These are phyloP conservation scores for Drosophila buzzatii DNA, from an alignment of 2,888 invertebrate genomes.

Conservation along the genomic window DNA sequence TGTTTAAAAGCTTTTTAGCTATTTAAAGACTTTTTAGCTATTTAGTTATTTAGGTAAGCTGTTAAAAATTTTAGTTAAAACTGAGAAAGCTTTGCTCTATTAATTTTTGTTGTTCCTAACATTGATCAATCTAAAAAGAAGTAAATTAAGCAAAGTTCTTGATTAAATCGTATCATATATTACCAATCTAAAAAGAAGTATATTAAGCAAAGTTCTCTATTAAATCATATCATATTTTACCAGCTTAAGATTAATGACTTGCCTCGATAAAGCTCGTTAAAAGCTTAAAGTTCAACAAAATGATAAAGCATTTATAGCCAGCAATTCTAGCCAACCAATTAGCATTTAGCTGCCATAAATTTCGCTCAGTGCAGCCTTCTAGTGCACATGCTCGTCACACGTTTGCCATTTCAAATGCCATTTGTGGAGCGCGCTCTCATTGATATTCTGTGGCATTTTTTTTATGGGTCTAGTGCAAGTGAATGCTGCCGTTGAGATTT, in stretches of 20 bases:
- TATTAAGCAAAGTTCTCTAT: neutral
- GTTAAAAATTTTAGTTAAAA: no score
- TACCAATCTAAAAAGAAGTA: no score
- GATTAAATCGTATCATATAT: neutral
- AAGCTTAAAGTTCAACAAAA: neutral
- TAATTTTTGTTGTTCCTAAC: no score
- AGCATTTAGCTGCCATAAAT: neutral
- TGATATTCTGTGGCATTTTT: slow-evolving; percentile 65
- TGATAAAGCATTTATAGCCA: neutral
- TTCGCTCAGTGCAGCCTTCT: slow-evolving; percentile 37
- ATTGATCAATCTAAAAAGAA: no score
- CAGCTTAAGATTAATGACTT: neutral
- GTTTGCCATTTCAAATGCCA: slow-evolving; percentile 66
- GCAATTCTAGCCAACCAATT: neutral
- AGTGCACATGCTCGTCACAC: slow-evolving; percentile 37
- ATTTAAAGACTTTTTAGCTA: no score
- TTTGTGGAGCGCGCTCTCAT: slow-evolving; percentile 63
- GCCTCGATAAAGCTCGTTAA: neutral
- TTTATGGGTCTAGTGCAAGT: slow-evolving; percentile 63
- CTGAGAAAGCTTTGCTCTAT: no score
- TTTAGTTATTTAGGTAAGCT: no score
- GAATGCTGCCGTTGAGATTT: slow-evolving; percentile 46
- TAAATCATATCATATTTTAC: neutral
- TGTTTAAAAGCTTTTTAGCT: no score
- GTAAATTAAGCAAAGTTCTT: neutral